These are phyloP conservation scores for Heliconius hortense DNA, from an alignment of 2,888 invertebrate species.

Conservation along the genomic window DNA sequence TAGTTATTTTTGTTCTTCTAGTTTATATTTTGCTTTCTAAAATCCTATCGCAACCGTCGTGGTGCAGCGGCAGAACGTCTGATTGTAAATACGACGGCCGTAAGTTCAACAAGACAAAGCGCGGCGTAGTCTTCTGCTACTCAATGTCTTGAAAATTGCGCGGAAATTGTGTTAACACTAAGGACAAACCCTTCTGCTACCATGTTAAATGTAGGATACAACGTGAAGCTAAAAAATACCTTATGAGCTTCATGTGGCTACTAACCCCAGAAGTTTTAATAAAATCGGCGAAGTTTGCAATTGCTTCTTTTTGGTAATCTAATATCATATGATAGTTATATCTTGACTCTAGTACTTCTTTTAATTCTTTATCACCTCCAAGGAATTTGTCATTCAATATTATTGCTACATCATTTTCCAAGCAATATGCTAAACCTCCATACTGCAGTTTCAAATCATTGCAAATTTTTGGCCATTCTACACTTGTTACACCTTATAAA, in stretches of 20 bases:
- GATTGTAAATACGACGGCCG: background rate
- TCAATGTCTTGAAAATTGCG: background rate
- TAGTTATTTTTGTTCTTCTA: too few relatives aligned
- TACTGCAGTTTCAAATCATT: constrained; percentile 64
- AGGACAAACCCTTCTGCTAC: too few relatives aligned
- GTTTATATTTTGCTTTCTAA: background rate
- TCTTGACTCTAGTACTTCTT: constrained; percentile 65
- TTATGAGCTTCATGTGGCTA: constrained; percentile 13
- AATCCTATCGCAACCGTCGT: background rate
- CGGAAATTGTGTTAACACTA: background rate
- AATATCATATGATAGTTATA: constrained; percentile 68
- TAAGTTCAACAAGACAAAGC: background rate
- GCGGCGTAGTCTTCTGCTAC: background rate
- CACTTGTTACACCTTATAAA: constrained; percentile 57
- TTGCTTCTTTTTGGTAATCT: constrained; percentile 72
- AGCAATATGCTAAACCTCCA: constrained; percentile 72
- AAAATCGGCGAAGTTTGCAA: constrained; percentile 66
- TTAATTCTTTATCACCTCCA: constrained; percentile 78
- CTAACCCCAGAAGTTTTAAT: constrained; percentile 71
- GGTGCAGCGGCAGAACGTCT: background rate
- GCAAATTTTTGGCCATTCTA: constrained; percentile 69
- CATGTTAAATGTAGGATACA: background rate
- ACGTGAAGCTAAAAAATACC: background rate
- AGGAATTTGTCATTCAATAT: constrained; percentile 74
- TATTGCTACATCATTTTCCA: constrained; percentile 73